Evolutionary conservation across 2,888 invertebrate genomes (phyloP).

Genomic region (Polia nebulosa): DNA sequence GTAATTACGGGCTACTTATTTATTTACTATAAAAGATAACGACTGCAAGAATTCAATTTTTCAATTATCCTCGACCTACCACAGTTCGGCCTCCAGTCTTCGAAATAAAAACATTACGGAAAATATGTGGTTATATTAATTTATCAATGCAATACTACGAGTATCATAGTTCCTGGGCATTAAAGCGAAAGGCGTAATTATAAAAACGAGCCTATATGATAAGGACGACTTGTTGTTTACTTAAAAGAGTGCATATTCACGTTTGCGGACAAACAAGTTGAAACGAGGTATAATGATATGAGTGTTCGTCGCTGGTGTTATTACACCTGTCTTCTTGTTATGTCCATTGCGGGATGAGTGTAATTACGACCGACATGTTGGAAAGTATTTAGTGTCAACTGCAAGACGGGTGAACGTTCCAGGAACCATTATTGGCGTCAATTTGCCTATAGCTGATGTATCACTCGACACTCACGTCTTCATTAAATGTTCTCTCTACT

Average conservation of each 20-base stretch:
- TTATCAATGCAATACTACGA: conserved; percentile 53
- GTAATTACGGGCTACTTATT: conserved; percentile 54
- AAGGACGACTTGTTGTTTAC: conserved; percentile 62
- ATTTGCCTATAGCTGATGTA: conserved; percentile 18
- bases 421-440: conserved; percentile 23
- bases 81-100: conserved; percentile 37
- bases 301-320: conserved; percentile 37
- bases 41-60: conserved; percentile 48
- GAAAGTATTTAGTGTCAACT: conserved; percentile 40
- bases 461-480: conserved; percentile 20
- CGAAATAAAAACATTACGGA: conserved; percentile 57
- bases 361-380: conserved; percentile 33
- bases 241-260: conserved; percentile 45
- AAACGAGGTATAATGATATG: conserved; percentile 34
- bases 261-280: conserved; percentile 34
- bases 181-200: conserved; percentile 62
- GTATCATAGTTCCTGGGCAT: conserved; percentile 57
- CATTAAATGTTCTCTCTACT: conserved; percentile 14
- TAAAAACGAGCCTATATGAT: conserved; percentile 48
- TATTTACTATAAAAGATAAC: conserved; percentile 51
- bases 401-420: conserved; percentile 18
- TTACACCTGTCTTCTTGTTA: conserved; percentile 42
- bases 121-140: conserved; percentile 55
- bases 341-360: conserved; percentile 43
- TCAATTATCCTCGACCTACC: conserved; percentile 55